Evolutionary conservation across 2,113 vertebrate species (phyloP).

Genomic region (Scatophagus argus): DNA sequence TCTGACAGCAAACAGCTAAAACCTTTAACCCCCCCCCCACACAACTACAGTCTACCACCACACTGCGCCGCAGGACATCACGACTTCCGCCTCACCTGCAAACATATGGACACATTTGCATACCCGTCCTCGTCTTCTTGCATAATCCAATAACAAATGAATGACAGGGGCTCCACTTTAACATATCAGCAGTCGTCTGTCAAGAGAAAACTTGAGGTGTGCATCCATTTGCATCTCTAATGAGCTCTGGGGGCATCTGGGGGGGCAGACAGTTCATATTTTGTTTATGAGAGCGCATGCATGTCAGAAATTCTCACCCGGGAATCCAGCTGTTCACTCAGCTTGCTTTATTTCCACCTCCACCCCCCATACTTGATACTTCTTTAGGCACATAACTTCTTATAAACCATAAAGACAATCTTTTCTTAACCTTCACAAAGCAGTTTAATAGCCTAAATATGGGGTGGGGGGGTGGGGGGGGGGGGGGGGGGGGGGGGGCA

Average conservation of each 20-base stretch:
- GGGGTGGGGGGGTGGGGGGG: too few relatives aligned
- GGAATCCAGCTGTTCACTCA: constrained; percentile 52
- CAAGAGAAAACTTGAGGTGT: constrained; percentile 47
- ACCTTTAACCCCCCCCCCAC: constrained; percentile 3
- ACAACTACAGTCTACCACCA: not conserved
- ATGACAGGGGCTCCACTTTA: constrained; percentile 32
- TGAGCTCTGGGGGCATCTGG: constrained; percentile 50
- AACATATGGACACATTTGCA: constrained; percentile 60
- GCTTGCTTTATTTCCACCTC: not conserved
- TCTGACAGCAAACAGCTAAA: constrained; percentile 5
- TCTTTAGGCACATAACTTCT: too few relatives aligned
- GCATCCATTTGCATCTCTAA: constrained; percentile 68
- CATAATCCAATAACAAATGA: constrained; percentile 62
- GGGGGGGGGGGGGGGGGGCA: too few relatives aligned
- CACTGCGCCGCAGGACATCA: constrained; percentile 39
- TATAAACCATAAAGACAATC: not conserved
- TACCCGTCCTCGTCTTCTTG: constrained; percentile 37
- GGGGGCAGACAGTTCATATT: constrained; percentile 44
- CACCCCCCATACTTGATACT: too few relatives aligned
- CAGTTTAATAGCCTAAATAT: not conserved
- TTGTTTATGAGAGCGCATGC: constrained; percentile 36
- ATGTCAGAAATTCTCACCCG: constrained; percentile 30
- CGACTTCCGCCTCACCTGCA: constrained; percentile 24
- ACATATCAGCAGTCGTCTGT: constrained; percentile 23
- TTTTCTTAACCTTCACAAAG: not conserved